Conservation (phyloP, 2,113 vertebrate species). For the Hyperopisus bebe region DNA sequence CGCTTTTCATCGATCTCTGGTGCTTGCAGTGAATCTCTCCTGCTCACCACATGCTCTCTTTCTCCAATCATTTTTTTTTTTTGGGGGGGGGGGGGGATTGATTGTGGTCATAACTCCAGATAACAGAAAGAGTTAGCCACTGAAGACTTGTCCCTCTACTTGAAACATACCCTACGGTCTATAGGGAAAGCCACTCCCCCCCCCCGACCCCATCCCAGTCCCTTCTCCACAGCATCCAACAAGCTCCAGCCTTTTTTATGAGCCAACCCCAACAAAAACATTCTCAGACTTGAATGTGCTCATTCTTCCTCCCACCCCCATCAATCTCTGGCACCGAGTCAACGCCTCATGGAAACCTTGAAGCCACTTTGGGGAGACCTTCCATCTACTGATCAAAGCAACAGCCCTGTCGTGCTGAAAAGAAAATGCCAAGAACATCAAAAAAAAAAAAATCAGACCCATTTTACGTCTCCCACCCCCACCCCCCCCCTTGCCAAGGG, state of each 20-base stretch:
- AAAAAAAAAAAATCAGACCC: not conserved
- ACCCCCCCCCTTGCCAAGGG: not conserved
- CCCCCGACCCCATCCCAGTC: slow-evolving; percentile 21
- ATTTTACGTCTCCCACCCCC: not conserved
- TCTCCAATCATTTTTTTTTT: slow-evolving; percentile 38
- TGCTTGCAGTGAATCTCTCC: slow-evolving; percentile 44
- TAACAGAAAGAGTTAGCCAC: slow-evolving; percentile 38
- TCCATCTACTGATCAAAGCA: not conserved
- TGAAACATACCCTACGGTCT: slow-evolving; percentile 49
- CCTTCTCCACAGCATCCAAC: slow-evolving; percentile 40
- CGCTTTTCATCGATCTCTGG: slow-evolving; percentile 52
- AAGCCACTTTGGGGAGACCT: not conserved
- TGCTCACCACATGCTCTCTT: slow-evolving; percentile 33
- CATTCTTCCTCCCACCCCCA: slow-evolving; percentile 41
- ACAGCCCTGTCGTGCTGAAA: not conserved
- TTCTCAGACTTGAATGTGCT: slow-evolving; percentile 53
- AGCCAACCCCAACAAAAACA: slow-evolving; percentile 60
- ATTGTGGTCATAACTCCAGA: slow-evolving; percentile 41
- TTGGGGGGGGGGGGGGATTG: not conserved
- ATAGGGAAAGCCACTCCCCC: slow-evolving; percentile 44
- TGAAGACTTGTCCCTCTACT: slow-evolving; percentile 36
- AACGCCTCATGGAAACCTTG: not conserved
- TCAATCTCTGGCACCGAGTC: slow-evolving; percentile 19
- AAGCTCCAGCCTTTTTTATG: slow-evolving; percentile 54
- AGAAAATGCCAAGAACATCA: not conserved